phyloP scores from a whole-genome alignment of 2,113 vertebrate species.

The Rhegmatorhina hoffmannsi region DNA sequence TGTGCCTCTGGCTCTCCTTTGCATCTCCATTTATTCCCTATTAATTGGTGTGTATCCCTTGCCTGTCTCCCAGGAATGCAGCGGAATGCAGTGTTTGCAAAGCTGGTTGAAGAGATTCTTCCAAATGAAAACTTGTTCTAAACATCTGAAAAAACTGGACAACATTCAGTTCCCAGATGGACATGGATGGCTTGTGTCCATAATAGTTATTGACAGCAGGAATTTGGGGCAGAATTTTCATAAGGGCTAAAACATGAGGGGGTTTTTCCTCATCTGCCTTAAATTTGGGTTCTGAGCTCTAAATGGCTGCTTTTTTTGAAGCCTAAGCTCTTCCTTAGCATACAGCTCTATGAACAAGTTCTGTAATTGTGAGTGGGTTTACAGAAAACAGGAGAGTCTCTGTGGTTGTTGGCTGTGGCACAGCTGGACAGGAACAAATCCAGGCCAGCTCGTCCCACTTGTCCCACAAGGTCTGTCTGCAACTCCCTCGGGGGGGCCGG shows the following conservation, averaged over 20 bases:
- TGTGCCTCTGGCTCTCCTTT: slow-evolving; percentile 31
- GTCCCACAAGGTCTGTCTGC: neutral
- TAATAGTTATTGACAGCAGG: slow-evolving; percentile 29
- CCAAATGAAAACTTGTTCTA: slow-evolving; percentile 31
- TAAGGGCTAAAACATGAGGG: neutral
- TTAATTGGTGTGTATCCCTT: slow-evolving; percentile 2
- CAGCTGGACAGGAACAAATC: neutral
- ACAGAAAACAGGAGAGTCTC: neutral
- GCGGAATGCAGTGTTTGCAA: neutral
- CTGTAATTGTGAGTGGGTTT: neutral
- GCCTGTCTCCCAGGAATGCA: slow-evolving; percentile 9
- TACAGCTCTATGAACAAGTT: neutral
- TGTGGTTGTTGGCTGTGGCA: neutral
- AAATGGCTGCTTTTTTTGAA: neutral
- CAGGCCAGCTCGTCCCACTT: neutral
- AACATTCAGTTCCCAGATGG: slow-evolving; percentile 40
- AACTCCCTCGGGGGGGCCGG: neutral
- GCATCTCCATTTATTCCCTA: neutral
- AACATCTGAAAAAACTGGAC: slow-evolving; percentile 49
- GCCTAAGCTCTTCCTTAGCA: neutral
- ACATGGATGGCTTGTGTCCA: neutral
- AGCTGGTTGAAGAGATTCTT: slow-evolving; percentile 39
- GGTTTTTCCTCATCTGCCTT: neutral
- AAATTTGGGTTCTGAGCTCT: slow-evolving; percentile 11
- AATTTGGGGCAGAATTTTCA: neutral